These are phyloP conservation scores for Emmelina monodactyla DNA, from an alignment of 2,888 invertebrate genomes.

Conservation along the genomic window DNA sequence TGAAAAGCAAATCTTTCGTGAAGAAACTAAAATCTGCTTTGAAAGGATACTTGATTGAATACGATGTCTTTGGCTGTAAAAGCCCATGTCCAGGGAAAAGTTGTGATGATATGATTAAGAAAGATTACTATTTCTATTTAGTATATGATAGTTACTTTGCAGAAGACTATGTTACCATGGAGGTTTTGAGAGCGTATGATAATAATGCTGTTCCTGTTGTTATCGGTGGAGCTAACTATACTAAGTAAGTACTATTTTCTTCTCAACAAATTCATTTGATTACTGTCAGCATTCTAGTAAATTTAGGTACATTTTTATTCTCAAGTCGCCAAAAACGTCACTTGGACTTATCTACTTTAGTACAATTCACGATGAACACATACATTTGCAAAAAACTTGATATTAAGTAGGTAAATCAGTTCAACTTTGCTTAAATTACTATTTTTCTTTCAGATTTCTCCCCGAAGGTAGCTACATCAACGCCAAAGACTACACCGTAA, in stretches of 20 bases:
- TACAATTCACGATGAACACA: no score
- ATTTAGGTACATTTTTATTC: no score
- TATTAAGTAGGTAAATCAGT: no score
- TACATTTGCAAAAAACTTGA: no score
- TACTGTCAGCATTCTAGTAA: no score
- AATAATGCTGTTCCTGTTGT: slow-evolving; percentile 71
- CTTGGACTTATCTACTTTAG: no score
- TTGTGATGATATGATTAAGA: slow-evolving; percentile 26
- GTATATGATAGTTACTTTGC: slow-evolving; percentile 29
- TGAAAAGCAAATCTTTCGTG: slow-evolving; percentile 16
- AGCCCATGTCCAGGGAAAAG: slow-evolving; percentile 24
- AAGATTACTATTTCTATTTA: slow-evolving; percentile 43
- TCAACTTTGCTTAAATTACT: background rate
- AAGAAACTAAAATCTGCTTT: slow-evolving; percentile 48
- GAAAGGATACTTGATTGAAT: slow-evolving; percentile 13
- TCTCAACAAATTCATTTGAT: background rate
- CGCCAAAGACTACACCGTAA: slow-evolving; percentile 18
- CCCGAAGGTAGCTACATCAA: slow-evolving; percentile 42
- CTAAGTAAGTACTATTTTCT: slow-evolving; percentile 38
- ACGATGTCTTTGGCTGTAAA: slow-evolving; percentile 58
- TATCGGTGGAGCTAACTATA: slow-evolving; percentile 70
- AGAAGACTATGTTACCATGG: slow-evolving; percentile 41
- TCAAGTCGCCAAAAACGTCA: no score
- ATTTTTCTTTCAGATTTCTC: slow-evolving; percentile 32
- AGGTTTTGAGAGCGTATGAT: slow-evolving; percentile 49